Base-by-base conservation (phyloP, 1,140 invertebrate genomes). In the Sesamia nonagrioides region DNA sequence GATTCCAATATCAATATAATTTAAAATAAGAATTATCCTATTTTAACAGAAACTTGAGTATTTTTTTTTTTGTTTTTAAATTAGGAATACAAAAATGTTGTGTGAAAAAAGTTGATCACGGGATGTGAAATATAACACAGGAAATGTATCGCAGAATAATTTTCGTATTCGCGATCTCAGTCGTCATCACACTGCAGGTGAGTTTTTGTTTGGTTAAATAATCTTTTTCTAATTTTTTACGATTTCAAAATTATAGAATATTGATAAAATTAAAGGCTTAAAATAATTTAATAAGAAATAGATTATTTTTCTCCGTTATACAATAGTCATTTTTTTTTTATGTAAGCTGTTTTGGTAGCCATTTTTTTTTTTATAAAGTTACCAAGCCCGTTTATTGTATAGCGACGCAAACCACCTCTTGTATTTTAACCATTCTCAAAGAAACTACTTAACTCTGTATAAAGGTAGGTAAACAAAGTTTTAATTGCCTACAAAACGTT, bases 131-230 rank as follows among this genome's bases (percentile, higher is more conserved):
- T 74, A 75, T 54, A 83, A 61, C 63, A 40, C 71, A 78, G 76
- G 88, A 88, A 84, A 93, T 93, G 92, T 86, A 82, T 89, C 88
- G 90, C 60, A 82, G 83, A 50, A 85, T 81, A 54, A 78, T 89
- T 75, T 79, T 90, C 78, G 82, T 88, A 40, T 81, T 81, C 72
- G 83, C 82, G 45, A 71, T 86, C 54, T 83, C 88, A 68, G 63
- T 89, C 72, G 90, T 82, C 35, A 69, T 89, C n/a, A 91, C 87
- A 21, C 82, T 91, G 58, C 89, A 92, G 88, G 92, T 93, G 52
- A 77, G 75, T 63, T 68, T 54, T 35, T 6, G 52, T 2, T 52
- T 52, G 3, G 6, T 6, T n/a, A 52, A 52, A 17, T 6, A 15
- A 6, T 6, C 17, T 15, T n/a, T 52, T 54, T 54, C 21, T 54